These are phyloP conservation scores for Himalopsyche anomala DNA, from an alignment of 2,888 invertebrate species.

Conservation along the genomic window DNA sequence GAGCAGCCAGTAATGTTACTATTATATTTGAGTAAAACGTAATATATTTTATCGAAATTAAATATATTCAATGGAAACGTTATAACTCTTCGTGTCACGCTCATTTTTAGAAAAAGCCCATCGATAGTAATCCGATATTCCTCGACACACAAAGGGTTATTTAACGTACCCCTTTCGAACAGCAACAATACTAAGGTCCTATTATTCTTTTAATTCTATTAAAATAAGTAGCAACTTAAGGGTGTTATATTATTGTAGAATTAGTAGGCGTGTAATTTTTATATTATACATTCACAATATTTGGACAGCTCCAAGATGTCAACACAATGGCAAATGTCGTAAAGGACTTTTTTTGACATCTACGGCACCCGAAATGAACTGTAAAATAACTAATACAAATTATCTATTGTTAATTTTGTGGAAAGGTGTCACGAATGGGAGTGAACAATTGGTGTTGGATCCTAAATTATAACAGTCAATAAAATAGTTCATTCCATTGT, in stretches of 20 bases:
- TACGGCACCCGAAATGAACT: not conserved
- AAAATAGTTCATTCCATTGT: too few species aligned
- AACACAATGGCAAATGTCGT: not conserved
- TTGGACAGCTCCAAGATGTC: slow-evolving; percentile 12
- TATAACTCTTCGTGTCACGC: not conserved
- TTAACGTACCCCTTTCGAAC: not conserved
- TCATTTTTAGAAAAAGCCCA: not conserved
- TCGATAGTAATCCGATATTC: slow-evolving; percentile 9
- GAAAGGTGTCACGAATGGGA: not conserved
- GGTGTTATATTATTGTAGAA: slow-evolving; percentile 3
- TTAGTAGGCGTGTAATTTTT: not conserved
- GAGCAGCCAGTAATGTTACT: too few species aligned
- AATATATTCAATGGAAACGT: not conserved
- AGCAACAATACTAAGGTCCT: not conserved
- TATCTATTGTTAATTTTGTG: not conserved
- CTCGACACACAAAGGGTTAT: not conserved
- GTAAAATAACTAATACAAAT: not conserved
- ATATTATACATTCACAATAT: slow-evolving; percentile 1
- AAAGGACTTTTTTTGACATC: not conserved
- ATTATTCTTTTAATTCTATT: slow-evolving; percentile 10
- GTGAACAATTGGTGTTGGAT: too few species aligned
- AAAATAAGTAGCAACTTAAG: slow-evolving; percentile 26
- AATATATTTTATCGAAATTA: too few species aligned
- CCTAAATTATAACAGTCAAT: too few species aligned
- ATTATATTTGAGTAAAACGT: too few species aligned